Evolutionary conservation across 2,888 invertebrate genomes (phyloP), one percentile per base, ranked within the genome.

Genomic region (Acronicta aceris): DNA sequence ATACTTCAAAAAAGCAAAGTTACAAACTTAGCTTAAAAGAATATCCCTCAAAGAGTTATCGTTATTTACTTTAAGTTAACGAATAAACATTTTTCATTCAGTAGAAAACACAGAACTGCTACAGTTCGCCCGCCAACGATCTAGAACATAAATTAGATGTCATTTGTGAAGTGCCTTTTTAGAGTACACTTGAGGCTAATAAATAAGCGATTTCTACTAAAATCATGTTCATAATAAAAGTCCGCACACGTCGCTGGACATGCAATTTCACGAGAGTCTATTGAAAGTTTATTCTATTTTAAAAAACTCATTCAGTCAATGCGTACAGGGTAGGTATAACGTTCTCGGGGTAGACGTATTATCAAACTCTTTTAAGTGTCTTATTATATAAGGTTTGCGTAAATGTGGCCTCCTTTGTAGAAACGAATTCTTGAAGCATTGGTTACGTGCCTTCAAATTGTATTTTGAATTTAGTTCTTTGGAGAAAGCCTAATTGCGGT

Each of bases 101-200:
- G 59, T 59, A 67, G 49, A 42, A 67, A 43, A 45, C 38, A 53
- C 67, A 52, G 33, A 71, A 65, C 57, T 43, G 43, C 42, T 33
- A 64, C 65, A 73, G 43, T 60, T 67, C 52, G 60, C 52, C 55
- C 41, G 51, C 48, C 47, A 49, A 16, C 47, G 50, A 8, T n/a
- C n/a, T n/a, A n/a, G n/a, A n/a, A n/a, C n/a, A n/a, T n/a, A n/a
- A n/a, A n/a, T n/a, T n/a, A n/a, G n/a, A n/a, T n/a, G n/a, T n/a
- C n/a, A n/a, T 42, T 52, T 33, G 49, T n/a, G 47, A 53, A 51
- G 40, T 46, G 40, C 30, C 17, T 30, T 13, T 33, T 59, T 53
- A 30, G 13, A 30, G 27, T 42, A 51, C 47, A 33, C 30, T 33
- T 5, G 47, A 47, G 16, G 30, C 46, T 30, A 9, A 33, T 47